Evolutionary conservation across 1,140 invertebrate genomes (phyloP).

Genomic region (Eriocheir sinensis): DNA sequence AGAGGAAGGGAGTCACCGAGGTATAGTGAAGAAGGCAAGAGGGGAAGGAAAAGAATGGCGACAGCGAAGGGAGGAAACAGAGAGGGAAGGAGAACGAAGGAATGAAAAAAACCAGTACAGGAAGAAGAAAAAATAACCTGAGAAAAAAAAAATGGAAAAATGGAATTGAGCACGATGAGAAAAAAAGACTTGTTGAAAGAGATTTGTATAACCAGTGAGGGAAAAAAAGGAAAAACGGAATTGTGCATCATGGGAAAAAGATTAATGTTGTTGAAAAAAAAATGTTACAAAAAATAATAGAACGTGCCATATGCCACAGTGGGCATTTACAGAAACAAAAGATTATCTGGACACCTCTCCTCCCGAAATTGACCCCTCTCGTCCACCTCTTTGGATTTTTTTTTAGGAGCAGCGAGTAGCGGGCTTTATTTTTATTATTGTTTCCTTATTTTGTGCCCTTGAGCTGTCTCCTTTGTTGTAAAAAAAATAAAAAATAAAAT

Average conservation of each 20-base stretch:
- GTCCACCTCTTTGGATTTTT: too few species aligned
- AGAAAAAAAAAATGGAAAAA: background rate
- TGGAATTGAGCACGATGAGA: background rate
- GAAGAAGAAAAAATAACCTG: background rate
- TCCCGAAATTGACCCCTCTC: too few species aligned
- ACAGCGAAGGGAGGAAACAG: background rate
- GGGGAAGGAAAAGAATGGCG: background rate
- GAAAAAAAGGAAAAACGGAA: background rate
- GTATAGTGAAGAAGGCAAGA: background rate
- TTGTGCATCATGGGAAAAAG: background rate
- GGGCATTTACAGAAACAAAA: too few species aligned
- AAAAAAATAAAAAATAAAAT: background rate
- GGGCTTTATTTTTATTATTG: too few species aligned
- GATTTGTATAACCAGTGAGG: background rate
- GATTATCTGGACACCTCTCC: too few species aligned
- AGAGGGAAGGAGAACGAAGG: slow-evolving; percentile 10
- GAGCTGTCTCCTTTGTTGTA: too few species aligned
- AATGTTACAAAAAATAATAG: too few species aligned
- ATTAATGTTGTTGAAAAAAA: background rate
- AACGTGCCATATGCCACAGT: too few species aligned
- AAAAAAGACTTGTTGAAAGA: background rate
- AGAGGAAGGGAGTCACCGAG: background rate
- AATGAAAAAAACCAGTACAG: background rate
- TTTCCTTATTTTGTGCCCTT: too few species aligned
- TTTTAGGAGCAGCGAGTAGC: too few species aligned